Conservation (phyloP, 1,140 invertebrate genomes). For the Protaetia brevitarsis region DNA sequence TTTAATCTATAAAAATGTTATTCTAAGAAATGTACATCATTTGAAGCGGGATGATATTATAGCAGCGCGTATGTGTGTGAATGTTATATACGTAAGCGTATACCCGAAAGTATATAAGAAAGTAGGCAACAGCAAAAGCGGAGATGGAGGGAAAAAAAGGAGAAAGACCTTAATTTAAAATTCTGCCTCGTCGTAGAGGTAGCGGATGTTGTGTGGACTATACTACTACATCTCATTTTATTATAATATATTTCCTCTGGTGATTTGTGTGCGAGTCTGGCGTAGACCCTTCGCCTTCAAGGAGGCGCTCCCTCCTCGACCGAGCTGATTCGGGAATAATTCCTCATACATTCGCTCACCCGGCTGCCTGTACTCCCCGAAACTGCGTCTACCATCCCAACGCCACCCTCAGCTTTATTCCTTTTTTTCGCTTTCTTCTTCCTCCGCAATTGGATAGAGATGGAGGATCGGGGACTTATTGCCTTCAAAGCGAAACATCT, state of each 20-base stretch:
- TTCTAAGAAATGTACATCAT: conserved; percentile 9
- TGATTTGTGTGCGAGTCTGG: conserved; percentile 43
- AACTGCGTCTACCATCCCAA: neutral
- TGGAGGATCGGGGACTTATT: conserved; percentile 38
- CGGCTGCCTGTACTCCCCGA: conserved; percentile 21
- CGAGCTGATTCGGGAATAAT: conserved; percentile 45
- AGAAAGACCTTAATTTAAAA: conserved; percentile 22
- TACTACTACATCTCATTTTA: conserved; percentile 42
- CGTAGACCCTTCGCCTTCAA: conserved; percentile 33
- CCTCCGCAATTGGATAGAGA: conserved; percentile 20
- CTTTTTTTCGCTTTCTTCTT: conserved; percentile 37
- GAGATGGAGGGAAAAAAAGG: neutral
- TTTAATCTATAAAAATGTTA: conserved; percentile 18
- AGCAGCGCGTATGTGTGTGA: neutral
- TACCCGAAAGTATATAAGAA: conserved; percentile 15
- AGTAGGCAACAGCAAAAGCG: conserved; percentile 1
- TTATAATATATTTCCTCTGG: conserved; percentile 47
- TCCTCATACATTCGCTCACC: conserved; percentile 43
- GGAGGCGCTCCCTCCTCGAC: conserved; percentile 32
- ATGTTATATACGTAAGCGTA: neutral
- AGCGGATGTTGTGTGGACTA: conserved; percentile 38
- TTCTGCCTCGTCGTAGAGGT: conserved; percentile 19
- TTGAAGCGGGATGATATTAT: conserved; percentile 6
- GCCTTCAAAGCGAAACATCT: conserved; percentile 39
- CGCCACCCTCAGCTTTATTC: conserved; percentile 34